Evolutionary conservation across 2,888 invertebrate genomes (phyloP), one percentile per base, ranked within the genome.

Genomic region (Panorpa germanica): DNA sequence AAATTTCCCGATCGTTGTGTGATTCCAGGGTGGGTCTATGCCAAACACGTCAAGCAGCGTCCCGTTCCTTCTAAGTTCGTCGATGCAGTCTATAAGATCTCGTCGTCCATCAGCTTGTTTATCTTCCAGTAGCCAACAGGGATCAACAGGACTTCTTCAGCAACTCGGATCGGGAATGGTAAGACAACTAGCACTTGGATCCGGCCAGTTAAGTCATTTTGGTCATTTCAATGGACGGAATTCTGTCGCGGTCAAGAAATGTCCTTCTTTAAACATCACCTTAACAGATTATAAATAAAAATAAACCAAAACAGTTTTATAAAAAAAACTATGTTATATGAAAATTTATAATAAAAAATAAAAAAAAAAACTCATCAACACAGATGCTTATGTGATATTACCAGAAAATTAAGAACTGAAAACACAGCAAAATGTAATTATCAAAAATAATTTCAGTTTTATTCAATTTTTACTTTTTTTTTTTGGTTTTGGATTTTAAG

Each of bases 121-220:
- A 40, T 71, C 74, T 48, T 57, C 63, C 33, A 61, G 63, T 34
- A 61, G 61, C 35, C 37, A 55, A 25, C 65, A 66, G 44, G 70
- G 72, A 31, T 75, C 76, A 45, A 68, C 75, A 38, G 77, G 80
- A 39, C 59, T 88, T 37, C 60, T 88, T 41, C 85, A 86, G 50
- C 85, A 86, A 57, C 64, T 88, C 52, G 82, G 85, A 68, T 74
- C 77, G 58, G 85, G 83, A 68, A 77, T 88, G 81, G 86, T 86
- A 80, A 83, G 83, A 67, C 75, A 71, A 60, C 63, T 72, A 55
- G 70, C 70, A 49, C 50, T 52, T 44, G 65, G 67, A 57, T 63
- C 67, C 50, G 61, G 63, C 48, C 67, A 63, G 56, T 68, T 68
- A 57, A 65, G 63, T 63, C 61, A 59, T 45, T 55, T 61, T 35